Evolutionary conservation across 2,797 vertebrate genomes (phyloP), one percentile per base, ranked within the genome.

Genomic region (Bufotes viridis): DNA sequence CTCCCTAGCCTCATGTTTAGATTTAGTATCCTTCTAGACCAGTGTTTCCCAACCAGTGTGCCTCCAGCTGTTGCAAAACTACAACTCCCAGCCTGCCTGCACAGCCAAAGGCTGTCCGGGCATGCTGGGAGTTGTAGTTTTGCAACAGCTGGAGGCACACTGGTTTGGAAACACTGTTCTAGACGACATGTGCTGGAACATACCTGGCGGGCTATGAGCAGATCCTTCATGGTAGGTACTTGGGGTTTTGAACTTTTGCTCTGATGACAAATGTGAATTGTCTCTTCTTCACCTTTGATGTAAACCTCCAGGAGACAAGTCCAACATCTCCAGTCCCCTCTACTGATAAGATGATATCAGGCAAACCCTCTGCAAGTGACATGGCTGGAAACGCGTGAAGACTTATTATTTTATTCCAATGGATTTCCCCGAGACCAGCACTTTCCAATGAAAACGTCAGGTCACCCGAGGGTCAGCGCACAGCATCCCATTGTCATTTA

Each of bases 381-480:
- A 69, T 69, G 72, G 78, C 18, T 70, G 12, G 7, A 20, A n/a
- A 20, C 9, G 53, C 14, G 57, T 75, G 86, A 82, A 24, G 69
- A 87, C 22, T 82, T 84, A 74, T 53, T 84, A 51, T 79, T 72
- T 80, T 60, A 79, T 88, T 80, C 79, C 61, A 78, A 78, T 88
- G 17, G 34, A 29, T 78, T 75, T 67, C 49, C 34, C n/a, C n/a
- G 2, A 18, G 70, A 60, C 65, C 51, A 22, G 55, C 75, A 58
- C 75, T 29, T 84, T 84, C 49, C 29, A 60, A 83, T 65, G 74
- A 63, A 83, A 51, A 60, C 61, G 82, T 51, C 22, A 79, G 87
- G 87, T 88, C 87, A 55, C 4, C 51, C 18, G 13, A 34, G 75
- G 87, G 87, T 84, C 82, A 84, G n/a, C 51, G 78, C 87, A 84